Evolutionary conservation across 2,113 vertebrate species (phyloP).

Genomic region (Dolichallabes microphthalmus): DNA sequence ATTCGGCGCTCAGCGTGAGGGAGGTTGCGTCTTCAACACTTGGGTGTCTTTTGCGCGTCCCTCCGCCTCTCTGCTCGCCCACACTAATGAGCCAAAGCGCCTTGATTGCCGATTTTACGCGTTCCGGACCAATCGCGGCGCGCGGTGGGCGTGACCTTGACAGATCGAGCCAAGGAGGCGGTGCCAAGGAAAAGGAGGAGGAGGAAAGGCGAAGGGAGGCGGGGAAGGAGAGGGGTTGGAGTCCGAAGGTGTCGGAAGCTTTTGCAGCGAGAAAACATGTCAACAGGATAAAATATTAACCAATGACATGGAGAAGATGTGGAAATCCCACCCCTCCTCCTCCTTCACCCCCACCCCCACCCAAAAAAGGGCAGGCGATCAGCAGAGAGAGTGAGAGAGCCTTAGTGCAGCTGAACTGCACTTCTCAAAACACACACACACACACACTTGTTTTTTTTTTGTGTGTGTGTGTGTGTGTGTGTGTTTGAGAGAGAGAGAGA

Average conservation of each 20-base stretch:
- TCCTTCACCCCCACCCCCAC: neutral
- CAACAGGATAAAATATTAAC: conserved; percentile 97
- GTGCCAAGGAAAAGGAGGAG: neutral
- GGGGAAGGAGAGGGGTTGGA: conserved; percentile 54
- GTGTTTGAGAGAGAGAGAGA: neutral
- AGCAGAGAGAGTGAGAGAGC: conserved; percentile 5
- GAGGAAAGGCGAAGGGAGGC: conserved; percentile 72
- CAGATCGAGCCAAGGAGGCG: conserved; percentile 72
- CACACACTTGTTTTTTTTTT: too few relatives aligned
- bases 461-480: too few relatives aligned
- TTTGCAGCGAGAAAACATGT: conserved; percentile 95
- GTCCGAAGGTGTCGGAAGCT: conserved; percentile 90
- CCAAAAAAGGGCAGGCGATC: neutral
- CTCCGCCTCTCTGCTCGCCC: conserved; percentile 71
- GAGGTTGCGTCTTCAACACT: conserved; percentile 68
- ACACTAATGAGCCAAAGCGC: conserved; percentile 80
- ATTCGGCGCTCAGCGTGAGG: conserved; percentile 56
- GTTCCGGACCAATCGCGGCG: conserved; percentile 78
- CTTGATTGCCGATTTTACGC: conserved; percentile 85
- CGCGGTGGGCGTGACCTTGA: conserved; percentile 81
- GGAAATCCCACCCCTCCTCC: conserved; percentile 71
- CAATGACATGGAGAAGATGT: conserved; percentile 76
- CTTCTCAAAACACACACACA: neutral
- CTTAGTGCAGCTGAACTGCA: neutral
- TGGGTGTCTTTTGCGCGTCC: conserved; percentile 75